phyloP scores from a whole-genome alignment of 2,888 invertebrate species.

The Cheilosia vulpina region DNA sequence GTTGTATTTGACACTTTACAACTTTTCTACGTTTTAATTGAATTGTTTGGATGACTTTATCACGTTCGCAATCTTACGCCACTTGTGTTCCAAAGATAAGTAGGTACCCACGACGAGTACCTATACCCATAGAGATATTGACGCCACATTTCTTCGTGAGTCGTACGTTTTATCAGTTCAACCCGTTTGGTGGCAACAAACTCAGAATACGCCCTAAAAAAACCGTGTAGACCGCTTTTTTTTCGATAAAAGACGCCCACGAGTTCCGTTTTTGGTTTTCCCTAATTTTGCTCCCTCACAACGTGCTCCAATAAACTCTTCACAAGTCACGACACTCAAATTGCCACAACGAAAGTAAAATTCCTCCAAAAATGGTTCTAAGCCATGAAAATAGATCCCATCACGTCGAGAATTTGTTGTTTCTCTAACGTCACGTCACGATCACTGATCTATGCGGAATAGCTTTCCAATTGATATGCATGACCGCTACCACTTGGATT shows the following conservation, averaged over 20 bases:
- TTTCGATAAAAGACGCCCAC: conserved; percentile 35
- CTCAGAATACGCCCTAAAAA: conserved; percentile 31
- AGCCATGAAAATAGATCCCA: background rate
- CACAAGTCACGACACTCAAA: conserved; percentile 43
- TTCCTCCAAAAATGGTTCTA: conserved; percentile 11
- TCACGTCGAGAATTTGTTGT: conserved; percentile 26
- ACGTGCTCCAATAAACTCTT: conserved; percentile 16
- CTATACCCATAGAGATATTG: background rate
- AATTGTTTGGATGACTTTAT: conserved; percentile 17
- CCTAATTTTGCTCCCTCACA: conserved; percentile 1
- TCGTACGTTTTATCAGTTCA: conserved; percentile 39
- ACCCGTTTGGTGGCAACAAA: conserved; percentile 26
- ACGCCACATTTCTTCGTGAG: background rate
- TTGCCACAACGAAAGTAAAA: conserved; percentile 36
- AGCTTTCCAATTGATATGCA: conserved; percentile 65
- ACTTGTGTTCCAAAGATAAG: conserved; percentile 46
- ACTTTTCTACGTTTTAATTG: conserved; percentile 23
- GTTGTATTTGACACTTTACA: conserved; percentile 34
- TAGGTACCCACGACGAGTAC: conserved; percentile 8
- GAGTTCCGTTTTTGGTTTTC: background rate
- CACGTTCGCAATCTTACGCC: conserved; percentile 22
- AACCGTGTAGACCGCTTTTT: background rate
- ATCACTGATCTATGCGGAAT: conserved; percentile 43
- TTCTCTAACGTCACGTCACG: conserved; percentile 43
- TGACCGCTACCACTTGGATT: conserved; percentile 29